Base-by-base conservation (phyloP, 2,113 vertebrate genomes). In the Pardalotus punctatus region DNA sequence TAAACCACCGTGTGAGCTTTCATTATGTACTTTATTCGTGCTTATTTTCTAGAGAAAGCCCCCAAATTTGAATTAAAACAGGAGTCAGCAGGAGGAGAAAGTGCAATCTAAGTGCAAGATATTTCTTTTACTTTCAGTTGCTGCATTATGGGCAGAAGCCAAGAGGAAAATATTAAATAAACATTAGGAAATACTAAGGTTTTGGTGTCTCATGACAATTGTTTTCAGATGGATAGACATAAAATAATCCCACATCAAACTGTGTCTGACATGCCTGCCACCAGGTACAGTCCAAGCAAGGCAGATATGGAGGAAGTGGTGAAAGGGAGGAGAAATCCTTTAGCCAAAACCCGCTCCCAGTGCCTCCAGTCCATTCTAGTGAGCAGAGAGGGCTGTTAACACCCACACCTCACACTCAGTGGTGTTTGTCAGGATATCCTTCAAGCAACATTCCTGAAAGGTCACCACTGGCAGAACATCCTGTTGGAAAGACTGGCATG, bases 101-200 rank as follows among this genome's bases (percentile, higher is more conserved):
- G 50, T 27, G 25, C 38, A 67, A 90, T 53, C 27, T 58, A 67
- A 93, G 65, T 27, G 38, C 43, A 62, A 29, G 53, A 4, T 54
- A 33, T n/a, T 86, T 94, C 27, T 58, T 90, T 92, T 25, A n/a
- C 38, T 88, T 71, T 54, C 40, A 76, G 20, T 23, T 84, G 40
- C n/a, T 94, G 69, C 25, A 19, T 67, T 74, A 24, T 17, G 29
- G 64, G 65, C 61, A 71, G 77, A 85, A 94, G 64, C 70, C 80
- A 91, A 48, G 25, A 69, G 57, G 7, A 81, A 81, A 91, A 78
- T 56, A 81, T 88, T 84, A 80, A 94, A 80, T 66, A 84, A 95
- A 83, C 31, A 20, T 38, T 10, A 48, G 72, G 62, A 36, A 71
- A 45, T 35, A 27, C 28, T 47, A 62, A 47, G 53, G 8, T 60